Evolutionary conservation across 2,888 invertebrate genomes (phyloP), one percentile per base, ranked within the genome.

Genomic region (Acanthosepion pharaonis): DNA sequence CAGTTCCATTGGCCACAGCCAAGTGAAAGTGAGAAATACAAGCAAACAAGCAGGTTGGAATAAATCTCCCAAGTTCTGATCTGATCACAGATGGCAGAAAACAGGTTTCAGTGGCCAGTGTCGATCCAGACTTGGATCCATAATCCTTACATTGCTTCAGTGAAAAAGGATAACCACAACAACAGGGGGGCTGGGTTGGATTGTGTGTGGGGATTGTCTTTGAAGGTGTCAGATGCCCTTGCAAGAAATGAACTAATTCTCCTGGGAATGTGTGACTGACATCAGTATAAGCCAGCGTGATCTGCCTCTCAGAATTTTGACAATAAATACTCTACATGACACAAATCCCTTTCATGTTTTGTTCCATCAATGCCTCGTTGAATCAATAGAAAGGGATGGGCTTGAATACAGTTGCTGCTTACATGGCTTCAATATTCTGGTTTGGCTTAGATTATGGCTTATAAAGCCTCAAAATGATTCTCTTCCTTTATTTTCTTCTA

Each of bases 261-360:
- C 78, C 11, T 78, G 78, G n/a, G 78, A 78, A 78, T n/a, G n/a
- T n/a, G n/a, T 78, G 15, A 33, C 78, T 78, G 78, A 78, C 78
- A 78, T n/a, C 78, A 5, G 78, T 78, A 33, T 78, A 78, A 78
- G 78, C 78, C 78, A n/a, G 33, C 78, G 15, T 78, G n/a, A 78
- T 33, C n/a, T 33, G 78, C 78, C n/a, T 78, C 78, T n/a, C 11
- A 15, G 78, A n/a, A 33, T 78, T 15, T 78, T 8, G 15, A n/a
- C n/a, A 33, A 78, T 78, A 78, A 78, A 78, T 78, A 78, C 78
- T 23, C 15, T n/a, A n/a, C 15, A 78, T 78, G 78, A 78, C 78
- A 78, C 78, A 78, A 78, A 78, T 78, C 78, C 78, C 78, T 78
- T 78, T 78, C 78, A 78, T 78, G 78, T 78, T 78, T 78, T 78